phyloP scores from a whole-genome alignment of 1,140 invertebrate species.

The Neomicropteryx cornuta region DNA sequence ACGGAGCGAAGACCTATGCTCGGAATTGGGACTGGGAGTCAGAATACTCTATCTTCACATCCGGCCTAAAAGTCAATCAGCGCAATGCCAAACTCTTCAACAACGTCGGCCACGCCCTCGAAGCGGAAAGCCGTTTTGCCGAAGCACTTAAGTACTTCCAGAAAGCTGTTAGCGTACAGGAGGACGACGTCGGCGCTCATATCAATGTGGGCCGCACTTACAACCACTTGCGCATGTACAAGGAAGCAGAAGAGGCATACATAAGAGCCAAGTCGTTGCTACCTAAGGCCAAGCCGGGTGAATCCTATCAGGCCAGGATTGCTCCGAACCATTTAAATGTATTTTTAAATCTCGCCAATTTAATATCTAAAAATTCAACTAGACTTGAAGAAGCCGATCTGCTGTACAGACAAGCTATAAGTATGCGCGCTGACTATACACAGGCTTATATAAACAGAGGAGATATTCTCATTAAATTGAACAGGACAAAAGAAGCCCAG shows the following conservation, averaged over 20 bases:
- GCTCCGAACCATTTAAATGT: slow-evolving; percentile 95
- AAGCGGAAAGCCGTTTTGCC: slow-evolving; percentile 69
- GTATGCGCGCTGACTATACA: slow-evolving; percentile 94
- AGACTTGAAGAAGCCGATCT: slow-evolving; percentile 88
- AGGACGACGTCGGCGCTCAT: slow-evolving; percentile 92
- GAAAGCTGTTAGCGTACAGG: slow-evolving; percentile 86
- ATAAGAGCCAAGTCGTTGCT: slow-evolving; percentile 79
- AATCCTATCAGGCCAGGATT: slow-evolving; percentile 90
- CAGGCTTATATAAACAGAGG: slow-evolving; percentile 96
- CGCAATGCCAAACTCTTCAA: slow-evolving; percentile 94
- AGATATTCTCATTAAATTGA: slow-evolving; percentile 91
- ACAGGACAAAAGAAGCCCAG: slow-evolving; percentile 88
- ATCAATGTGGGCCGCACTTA: slow-evolving; percentile 94
- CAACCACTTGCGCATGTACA: slow-evolving; percentile 83
- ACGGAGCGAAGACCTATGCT: slow-evolving; percentile 70
- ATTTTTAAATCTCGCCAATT: slow-evolving; percentile 89
- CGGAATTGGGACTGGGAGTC: slow-evolving; percentile 88
- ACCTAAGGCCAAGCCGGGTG: slow-evolving; percentile 82
- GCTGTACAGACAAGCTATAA: slow-evolving; percentile 88
- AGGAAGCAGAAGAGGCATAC: slow-evolving; percentile 88
- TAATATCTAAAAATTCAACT: slow-evolving; percentile 88
- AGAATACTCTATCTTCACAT: slow-evolving; percentile 89
- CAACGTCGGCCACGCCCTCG: slow-evolving; percentile 91
- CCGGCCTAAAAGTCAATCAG: slow-evolving; percentile 73
- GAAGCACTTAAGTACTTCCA: slow-evolving; percentile 88